A percentile compares a stretch with the other conserved stretches of the same genome.
phyloP scores from a whole-genome alignment of 2,113 vertebrate species.

The Nannobrachium achirus region DNA sequence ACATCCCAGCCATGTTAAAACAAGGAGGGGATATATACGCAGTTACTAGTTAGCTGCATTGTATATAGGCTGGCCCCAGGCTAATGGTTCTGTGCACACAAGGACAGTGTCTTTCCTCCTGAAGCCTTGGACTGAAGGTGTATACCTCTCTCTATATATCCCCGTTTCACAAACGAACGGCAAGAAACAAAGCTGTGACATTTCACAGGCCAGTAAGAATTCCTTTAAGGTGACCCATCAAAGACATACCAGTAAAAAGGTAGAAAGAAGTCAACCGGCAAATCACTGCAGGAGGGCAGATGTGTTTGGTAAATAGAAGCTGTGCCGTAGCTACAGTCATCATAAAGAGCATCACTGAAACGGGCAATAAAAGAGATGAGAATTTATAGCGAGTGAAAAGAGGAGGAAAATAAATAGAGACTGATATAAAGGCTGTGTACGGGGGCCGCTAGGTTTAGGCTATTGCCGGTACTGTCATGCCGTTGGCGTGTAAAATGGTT shows the following conservation, averaged over 20 bases:
- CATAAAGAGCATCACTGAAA: conserved; percentile 50
- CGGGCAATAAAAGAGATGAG: conserved; percentile 39
- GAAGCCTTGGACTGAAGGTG: background rate
- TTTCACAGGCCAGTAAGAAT: conserved; percentile 50
- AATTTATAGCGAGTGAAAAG: conserved; percentile 36
- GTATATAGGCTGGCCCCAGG: too few species aligned
- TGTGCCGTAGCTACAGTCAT: conserved; percentile 26
- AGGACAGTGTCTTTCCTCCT: background rate
- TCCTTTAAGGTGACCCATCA: conserved; percentile 48
- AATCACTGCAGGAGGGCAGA: conserved; percentile 12
- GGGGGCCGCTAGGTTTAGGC: conserved; percentile 42
- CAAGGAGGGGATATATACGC: too few species aligned
- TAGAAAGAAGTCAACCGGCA: conserved; percentile 43
- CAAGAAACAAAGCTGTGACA: conserved; percentile 41
- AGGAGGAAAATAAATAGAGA: too few species aligned
- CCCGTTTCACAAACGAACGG: conserved; percentile 28
- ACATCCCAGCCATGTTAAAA: too few species aligned
- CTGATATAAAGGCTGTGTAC: conserved; percentile 22
- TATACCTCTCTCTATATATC: background rate
- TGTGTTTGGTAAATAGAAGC: conserved; percentile 50
- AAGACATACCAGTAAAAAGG: conserved; percentile 46
- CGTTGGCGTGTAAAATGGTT: conserved; percentile 60
- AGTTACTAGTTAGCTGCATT: too few species aligned
- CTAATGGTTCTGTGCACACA: too few species aligned
- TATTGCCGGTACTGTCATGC: conserved; percentile 37